phyloP scores from a whole-genome alignment of 2,888 invertebrate genomes.

The Anagyrus pseudococci region DNA sequence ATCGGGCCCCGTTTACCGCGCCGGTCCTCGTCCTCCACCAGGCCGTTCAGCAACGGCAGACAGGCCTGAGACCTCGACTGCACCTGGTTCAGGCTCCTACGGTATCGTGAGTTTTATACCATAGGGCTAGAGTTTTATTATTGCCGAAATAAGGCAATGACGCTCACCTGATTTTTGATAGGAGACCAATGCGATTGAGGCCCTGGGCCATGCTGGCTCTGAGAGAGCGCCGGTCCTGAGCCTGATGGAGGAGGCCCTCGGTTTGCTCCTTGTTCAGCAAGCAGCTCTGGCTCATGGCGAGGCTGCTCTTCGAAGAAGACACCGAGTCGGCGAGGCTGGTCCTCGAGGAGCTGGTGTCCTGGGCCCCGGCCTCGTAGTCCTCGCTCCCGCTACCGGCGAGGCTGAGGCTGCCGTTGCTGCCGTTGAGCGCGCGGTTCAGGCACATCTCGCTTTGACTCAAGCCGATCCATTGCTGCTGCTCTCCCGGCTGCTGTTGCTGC shows the following conservation, averaged over 20 bases:
- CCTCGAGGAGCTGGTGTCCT: slow-evolving; percentile 43
- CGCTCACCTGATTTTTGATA: slow-evolving; percentile 55
- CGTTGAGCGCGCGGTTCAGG: slow-evolving; percentile 52
- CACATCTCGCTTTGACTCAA: slow-evolving; percentile 64
- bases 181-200: slow-evolving; percentile 48
- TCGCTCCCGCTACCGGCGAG: slow-evolving; percentile 50
- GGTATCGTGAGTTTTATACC: no score
- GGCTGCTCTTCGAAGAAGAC: slow-evolving; percentile 45
- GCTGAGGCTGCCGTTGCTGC: slow-evolving; percentile 51
- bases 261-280: slow-evolving; percentile 59
- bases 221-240: slow-evolving; percentile 54
- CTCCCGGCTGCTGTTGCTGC: slow-evolving; percentile 27
- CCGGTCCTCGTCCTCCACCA: slow-evolving; percentile 23
- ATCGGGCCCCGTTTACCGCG: slow-evolving; percentile 11
- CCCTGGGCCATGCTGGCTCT: slow-evolving; percentile 53
- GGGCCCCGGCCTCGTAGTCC: slow-evolving; percentile 47
- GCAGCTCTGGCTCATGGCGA: slow-evolving; percentile 56
- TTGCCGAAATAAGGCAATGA: no score
- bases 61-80: slow-evolving; percentile 58
- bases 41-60: slow-evolving; percentile 36
- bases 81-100: slow-evolving; percentile 55
- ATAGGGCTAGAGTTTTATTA: no score
- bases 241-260: slow-evolving; percentile 55
- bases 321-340: slow-evolving; percentile 40
- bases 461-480: slow-evolving; percentile 39